phyloP scores from a whole-genome alignment of 2,888 invertebrate species.

The Agrypnus murinus region DNA sequence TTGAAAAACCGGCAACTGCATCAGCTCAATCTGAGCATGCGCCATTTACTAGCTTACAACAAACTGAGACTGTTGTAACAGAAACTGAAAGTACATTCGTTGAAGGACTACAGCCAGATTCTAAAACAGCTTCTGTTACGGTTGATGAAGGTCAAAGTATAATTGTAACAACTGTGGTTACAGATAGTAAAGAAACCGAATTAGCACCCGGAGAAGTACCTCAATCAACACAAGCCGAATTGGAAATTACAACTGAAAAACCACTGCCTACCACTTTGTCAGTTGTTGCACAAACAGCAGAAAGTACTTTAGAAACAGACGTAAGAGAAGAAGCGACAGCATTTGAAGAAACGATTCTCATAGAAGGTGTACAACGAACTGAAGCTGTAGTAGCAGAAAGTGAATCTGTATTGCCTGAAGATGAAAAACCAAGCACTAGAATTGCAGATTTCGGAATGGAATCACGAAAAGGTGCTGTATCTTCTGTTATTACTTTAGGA shows the following conservation, averaged over 20 bases:
- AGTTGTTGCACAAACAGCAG: constrained; percentile 65
- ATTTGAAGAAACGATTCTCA: constrained; percentile 62
- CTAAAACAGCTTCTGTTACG: constrained; percentile 68
- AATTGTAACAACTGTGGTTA: constrained; percentile 71
- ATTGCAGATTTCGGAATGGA: constrained; percentile 70
- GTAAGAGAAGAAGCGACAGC: constrained; percentile 58
- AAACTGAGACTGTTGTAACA: constrained; percentile 70
- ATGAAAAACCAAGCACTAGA: constrained; percentile 66
- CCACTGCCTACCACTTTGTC: constrained; percentile 71
- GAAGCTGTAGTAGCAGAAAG: constrained; percentile 69
- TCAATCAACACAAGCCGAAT: constrained; percentile 63
- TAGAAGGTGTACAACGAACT: constrained; percentile 65
- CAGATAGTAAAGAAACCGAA: constrained; percentile 72
- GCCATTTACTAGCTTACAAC: constrained; percentile 59
- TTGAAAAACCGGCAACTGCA: constrained; percentile 62
- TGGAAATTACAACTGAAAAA: constrained; percentile 66
- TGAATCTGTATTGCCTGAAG: constrained; percentile 66
- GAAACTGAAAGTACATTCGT: constrained; percentile 67
- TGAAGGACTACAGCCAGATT: constrained; percentile 62
- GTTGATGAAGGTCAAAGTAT: constrained; percentile 70
- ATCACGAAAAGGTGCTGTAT: constrained; percentile 66
- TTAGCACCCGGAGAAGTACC: constrained; percentile 66
- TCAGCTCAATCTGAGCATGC: constrained; percentile 67
- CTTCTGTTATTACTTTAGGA: constrained; percentile 69
- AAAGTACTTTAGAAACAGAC: constrained; percentile 59